phyloP scores from a whole-genome alignment of 2,113 vertebrate genomes.

The Ovis canadensis region DNA sequence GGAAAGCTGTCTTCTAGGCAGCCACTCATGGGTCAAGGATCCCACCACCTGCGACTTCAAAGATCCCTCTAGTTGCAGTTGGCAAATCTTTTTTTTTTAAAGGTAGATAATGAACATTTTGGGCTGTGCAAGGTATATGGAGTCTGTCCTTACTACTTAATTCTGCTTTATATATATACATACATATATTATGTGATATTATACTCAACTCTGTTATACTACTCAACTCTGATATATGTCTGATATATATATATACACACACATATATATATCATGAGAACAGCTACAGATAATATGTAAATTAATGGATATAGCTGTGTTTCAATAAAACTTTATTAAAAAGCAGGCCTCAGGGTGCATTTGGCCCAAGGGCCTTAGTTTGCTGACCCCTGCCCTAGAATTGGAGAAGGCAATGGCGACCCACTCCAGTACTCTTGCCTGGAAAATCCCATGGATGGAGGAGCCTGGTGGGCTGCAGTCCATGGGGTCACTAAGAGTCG shows the following conservation, averaged over 20 bases:
- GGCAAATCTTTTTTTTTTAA: background rate
- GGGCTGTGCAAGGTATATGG: background rate
- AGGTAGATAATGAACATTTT: background rate
- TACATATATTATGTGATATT: background rate
- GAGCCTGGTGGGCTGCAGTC: no score
- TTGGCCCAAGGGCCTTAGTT: background rate
- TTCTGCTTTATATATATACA: background rate
- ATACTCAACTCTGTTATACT: background rate
- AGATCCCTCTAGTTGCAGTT: background rate
- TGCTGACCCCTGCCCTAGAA: background rate
- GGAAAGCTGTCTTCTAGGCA: background rate
- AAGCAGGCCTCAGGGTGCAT: background rate
- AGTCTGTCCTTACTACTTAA: background rate
- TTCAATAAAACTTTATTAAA: conserved; percentile 23
- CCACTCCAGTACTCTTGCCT: no score
- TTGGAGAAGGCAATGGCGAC: no score
- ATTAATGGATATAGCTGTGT: background rate
- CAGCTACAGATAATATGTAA: background rate
- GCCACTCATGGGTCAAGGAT: background rate
- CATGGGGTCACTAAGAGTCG: rapidly evolving
- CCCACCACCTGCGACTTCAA: background rate
- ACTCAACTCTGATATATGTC: background rate
- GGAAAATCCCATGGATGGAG: no score
- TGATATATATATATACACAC: no score
- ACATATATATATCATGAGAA: background rate